Base-by-base conservation (phyloP, 2,888 invertebrate genomes). In the Artemia sp. region DNA sequence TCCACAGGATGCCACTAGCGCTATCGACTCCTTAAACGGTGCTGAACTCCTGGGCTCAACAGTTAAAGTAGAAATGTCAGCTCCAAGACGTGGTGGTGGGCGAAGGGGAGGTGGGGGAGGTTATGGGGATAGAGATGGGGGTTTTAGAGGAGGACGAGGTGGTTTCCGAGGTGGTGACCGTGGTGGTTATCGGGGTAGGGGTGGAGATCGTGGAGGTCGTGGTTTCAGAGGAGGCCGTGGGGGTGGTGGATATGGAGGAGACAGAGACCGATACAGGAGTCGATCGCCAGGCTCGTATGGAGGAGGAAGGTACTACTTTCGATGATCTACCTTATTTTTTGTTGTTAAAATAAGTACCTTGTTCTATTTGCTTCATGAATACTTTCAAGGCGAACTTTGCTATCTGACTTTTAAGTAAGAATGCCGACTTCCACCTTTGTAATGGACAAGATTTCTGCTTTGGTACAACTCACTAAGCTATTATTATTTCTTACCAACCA, bases 231-330 rank as follows among this genome's bases (percentile, higher is more conserved):
- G 64, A 19, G 64, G 64, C 10, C 64, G 64, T 58, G 64, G 64
- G n/a, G 64, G 64, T 58, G 64, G 64, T 9, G 64, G 64, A 58
- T 58, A 19, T 58, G 64, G 64, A 19, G 64, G 64, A 58, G 64
- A 58, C 64, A 58, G 64, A 58, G 64, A 58, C 64, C 64, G 64
- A 58, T n/a, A 19, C 64, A 58, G 64, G 64, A 58, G 64, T 24
- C 64, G 64, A 58, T 58, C 64, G 24, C 64, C 64, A 24, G 14
- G 24, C 64, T 58, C 64, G 24, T 58, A 58, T 24, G 64, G 64
- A 58, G 64, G 64, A 58, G 64, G 64, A 58, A 58, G 64, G 64
- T 58, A 58, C 64, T 58, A 58, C n/a, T 58, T 58, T 58, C 64
- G 64, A n/a, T 58, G 64, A n/a, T 58, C 64, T n/a, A 19, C 64